Conservation (phyloP, 2,888 invertebrate species). For the Plemyria rubiginata region DNA sequence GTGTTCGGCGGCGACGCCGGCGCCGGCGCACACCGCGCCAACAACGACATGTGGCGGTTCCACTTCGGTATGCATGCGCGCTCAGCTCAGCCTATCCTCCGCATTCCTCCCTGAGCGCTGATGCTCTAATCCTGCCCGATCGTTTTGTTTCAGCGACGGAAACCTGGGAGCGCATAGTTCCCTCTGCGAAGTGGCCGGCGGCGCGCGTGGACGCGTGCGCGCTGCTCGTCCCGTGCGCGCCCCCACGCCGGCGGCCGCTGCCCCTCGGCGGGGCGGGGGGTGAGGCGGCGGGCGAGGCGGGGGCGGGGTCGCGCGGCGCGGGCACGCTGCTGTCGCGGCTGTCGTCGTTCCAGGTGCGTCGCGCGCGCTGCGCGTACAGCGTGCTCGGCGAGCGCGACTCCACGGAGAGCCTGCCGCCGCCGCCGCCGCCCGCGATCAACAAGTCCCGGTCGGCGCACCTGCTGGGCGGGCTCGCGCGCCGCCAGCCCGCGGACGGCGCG, state of each 20-base stretch:
- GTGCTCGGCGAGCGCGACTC: constrained; percentile 87
- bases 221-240: constrained; percentile 81
- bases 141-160: constrained; percentile 85
- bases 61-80: constrained; percentile 86
- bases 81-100: no score
- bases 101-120: no score
- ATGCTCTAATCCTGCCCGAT: background rate
- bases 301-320: constrained; percentile 55
- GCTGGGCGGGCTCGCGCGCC: constrained; percentile 82
- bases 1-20: constrained; percentile 91
- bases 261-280: constrained; percentile 59
- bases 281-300: constrained; percentile 32
- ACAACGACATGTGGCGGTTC: constrained; percentile 93
- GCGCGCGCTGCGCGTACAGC: constrained; percentile 89
- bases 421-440: constrained; percentile 65
- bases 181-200: constrained; percentile 87
- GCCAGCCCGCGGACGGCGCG: constrained; percentile 57
- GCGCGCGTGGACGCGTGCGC: constrained; percentile 89
- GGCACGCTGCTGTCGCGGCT: constrained; percentile 86
- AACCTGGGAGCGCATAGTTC: constrained; percentile 89
- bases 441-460: constrained; percentile 86
- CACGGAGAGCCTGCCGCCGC: constrained; percentile 86
- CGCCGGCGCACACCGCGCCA: constrained; percentile 81
- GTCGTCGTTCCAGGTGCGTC: constrained; percentile 88
- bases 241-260: constrained; percentile 62